Evolutionary conservation across 2,888 invertebrate species (phyloP), one percentile per base, ranked within the genome.

Genomic region (Smittia sp.): DNA sequence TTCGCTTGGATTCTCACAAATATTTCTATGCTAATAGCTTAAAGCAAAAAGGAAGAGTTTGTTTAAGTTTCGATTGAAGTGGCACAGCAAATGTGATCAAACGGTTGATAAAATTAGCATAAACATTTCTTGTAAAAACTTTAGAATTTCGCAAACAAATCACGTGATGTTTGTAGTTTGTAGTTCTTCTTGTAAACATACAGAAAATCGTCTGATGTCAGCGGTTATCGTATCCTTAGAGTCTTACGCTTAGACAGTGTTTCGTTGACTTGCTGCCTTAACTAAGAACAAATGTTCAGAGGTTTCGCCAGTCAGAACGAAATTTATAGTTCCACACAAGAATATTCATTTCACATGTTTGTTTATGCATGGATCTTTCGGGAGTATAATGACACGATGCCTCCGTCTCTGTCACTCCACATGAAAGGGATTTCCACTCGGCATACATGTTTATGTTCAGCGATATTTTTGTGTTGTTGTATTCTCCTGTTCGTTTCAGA

Each of bases 361-460:
- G 24, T 69, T 70, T 58, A 58, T 70, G 70, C 70, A 70, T 27
- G 46, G 22, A 70, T 46, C 38, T 66, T 66, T 66, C 6, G 38
- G 24, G 25, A 69, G 54, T 70, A 58, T 58, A 70, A 70, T 70
- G 70, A 70, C 70, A 58, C 27, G 70, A 70, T 25, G 41, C 25
- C 22, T 54, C 22, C 38, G 25, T 69, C 52, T 69, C 41, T 69
- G 11, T 69, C 52, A 46, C 52, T 70, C 70, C 58, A 38, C 52
- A 18, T 70, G 38, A 46, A 52, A 69, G 38, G 39, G 39, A 69
- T 32, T 69, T 20, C 25, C 22, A 13, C 27, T 69, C 3, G n/a
- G 20, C 22, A 25, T 69, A 32, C 70, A 70, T 70, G 70, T 70
- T 58, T 54, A 70, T 38, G 20, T 9, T 22, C 25, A 24, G 63